These are phyloP conservation scores for Leucophenga maculata DNA, from an alignment of 2,888 invertebrate genomes.

Conservation along the genomic window DNA sequence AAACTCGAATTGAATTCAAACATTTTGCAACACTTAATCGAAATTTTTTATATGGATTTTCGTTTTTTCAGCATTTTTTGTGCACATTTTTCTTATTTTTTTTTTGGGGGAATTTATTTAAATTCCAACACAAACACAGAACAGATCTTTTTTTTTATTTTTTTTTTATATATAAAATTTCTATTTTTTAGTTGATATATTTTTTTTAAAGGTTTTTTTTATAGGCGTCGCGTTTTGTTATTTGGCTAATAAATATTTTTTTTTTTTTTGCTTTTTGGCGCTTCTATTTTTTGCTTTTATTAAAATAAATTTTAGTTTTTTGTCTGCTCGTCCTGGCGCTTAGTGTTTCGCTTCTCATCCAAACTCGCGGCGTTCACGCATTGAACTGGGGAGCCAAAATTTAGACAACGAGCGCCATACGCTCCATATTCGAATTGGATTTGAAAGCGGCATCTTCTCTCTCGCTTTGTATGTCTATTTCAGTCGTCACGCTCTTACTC, in stretches of 20 bases:
- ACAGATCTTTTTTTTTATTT: slow-evolving; percentile 20
- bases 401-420: slow-evolving; percentile 29
- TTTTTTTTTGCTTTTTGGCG: slow-evolving; percentile 7
- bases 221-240: slow-evolving; percentile 20
- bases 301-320: slow-evolving; percentile 28
- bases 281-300: slow-evolving; percentile 33
- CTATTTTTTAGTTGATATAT: slow-evolving; percentile 19
- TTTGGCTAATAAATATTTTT: slow-evolving; percentile 18
- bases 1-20: too few relatives aligned
- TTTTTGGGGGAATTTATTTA: not conserved
- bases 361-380: slow-evolving; percentile 68
- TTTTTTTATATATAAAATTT: slow-evolving; percentile 36
- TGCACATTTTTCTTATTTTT: slow-evolving; percentile 38
- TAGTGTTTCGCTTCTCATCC: slow-evolving; percentile 57
- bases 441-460: too few relatives aligned
- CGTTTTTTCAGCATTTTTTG: slow-evolving; percentile 22
- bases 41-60: slow-evolving; percentile 25
- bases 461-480: too few relatives aligned
- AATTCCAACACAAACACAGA: too few relatives aligned
- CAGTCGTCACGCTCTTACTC: too few relatives aligned
- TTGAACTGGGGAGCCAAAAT: slow-evolving; percentile 59
- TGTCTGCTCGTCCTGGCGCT: slow-evolving; percentile 5
- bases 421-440: slow-evolving; percentile 14
- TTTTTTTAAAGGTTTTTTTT: not conserved
- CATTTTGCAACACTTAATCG: not conserved